Percentiles rank a stretch among this genome's conserved stretches.
These are phyloP conservation scores for Bombus cullumanus DNA, from an alignment of 1,140 invertebrate species.

Conservation along the genomic window DNA sequence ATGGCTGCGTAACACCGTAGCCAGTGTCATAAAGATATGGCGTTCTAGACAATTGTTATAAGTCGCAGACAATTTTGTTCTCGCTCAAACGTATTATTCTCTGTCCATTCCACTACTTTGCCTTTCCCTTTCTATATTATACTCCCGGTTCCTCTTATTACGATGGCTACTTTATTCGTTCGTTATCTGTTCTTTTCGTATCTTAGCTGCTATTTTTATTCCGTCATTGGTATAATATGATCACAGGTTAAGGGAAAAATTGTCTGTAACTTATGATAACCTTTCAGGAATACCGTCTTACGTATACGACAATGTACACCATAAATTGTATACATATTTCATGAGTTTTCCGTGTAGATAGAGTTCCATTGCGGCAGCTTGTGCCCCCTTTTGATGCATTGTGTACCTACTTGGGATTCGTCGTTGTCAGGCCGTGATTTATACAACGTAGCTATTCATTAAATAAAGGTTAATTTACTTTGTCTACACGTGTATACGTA, in stretches of 20 bases:
- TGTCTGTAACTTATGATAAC: slow-evolving; percentile 27
- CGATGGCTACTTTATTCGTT: neutral
- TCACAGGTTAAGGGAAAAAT: slow-evolving; percentile 27
- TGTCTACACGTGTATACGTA: neutral
- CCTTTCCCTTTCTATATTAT: neutral
- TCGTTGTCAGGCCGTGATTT: neutral
- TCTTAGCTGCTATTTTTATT: neutral
- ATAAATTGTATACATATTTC: slow-evolving; percentile 1
- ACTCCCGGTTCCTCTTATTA: neutral
- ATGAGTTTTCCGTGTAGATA: neutral
- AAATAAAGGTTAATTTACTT: neutral
- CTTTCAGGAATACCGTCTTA: neutral
- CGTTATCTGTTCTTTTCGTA: neutral
- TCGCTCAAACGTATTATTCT: neutral
- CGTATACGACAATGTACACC: neutral
- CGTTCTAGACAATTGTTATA: slow-evolving; percentile 37
- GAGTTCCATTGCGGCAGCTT: neutral
- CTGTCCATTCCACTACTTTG: neutral
- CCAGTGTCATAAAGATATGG: slow-evolving; percentile 16
- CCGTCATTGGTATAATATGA: neutral
- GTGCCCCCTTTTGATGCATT: slow-evolving; percentile 1
- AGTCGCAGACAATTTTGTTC: slow-evolving; percentile 29
- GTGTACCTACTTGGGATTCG: neutral
- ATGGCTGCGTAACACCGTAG: neutral
- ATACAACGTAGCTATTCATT: neutral